Base-by-base conservation (phyloP, 2,113 vertebrate species). In the Prunella himalayana region DNA sequence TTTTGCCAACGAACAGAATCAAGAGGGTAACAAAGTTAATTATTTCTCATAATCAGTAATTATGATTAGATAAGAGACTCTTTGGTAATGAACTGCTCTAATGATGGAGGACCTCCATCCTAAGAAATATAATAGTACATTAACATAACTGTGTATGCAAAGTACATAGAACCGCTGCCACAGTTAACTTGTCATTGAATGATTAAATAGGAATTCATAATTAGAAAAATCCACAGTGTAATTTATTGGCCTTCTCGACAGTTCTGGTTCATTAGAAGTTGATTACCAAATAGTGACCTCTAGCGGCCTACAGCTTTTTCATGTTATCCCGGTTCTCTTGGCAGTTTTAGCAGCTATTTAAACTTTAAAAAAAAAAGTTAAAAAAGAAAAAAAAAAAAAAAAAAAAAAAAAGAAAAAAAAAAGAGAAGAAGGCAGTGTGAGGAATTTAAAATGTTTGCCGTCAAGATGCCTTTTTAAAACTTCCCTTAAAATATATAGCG, bases 131-230 rank as follows among this genome's bases (percentile, higher is more conserved):
- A 98, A 98, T 95, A 97, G 95, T 98, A 96, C 95, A 99, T 99
- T 98, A 99, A 98, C 98, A 99, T 99, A 99, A 98, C 97, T 97
- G 97, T 96, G 96, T 97, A 98, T 98, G 98, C 97, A 98, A 98
- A 98, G 95, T 98, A 98, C 97, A 97, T 94, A 97, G 97, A 98
- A 96, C 96, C 33, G 93, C 94, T 97, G 98, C 97, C 97, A 97
- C 96, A 96, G 97, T 98, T 97, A 97, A 97, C 98, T 97, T 99
- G 99, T 99, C 99, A 98, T 97, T 99, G 98, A 99, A 98, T 98
- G 99, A 99, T 99, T 99, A 99, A 99, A 98, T 95, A 98, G 95
- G 98, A 99, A 99, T 99, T 98, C 98, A 99, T 99, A 99, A 99
- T 99, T 99, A 99, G 98, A 98, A 97, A 98, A 98, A 98, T 97